These are phyloP conservation scores for Argynnis bischoffii DNA, from an alignment of 2,888 invertebrate genomes.

Conservation along the genomic window DNA sequence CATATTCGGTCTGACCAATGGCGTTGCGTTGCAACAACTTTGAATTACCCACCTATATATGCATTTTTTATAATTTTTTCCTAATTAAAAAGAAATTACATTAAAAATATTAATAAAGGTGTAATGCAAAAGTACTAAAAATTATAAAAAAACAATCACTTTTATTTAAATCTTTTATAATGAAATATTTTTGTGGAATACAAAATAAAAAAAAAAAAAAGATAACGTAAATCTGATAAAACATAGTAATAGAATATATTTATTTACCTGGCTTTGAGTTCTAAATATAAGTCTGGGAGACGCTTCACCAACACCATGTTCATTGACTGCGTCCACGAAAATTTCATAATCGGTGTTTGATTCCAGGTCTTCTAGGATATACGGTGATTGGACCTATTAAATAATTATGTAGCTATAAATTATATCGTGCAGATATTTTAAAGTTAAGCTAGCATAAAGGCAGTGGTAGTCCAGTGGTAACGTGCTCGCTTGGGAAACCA, in stretches of 20 bases:
- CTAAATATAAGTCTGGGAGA: constrained; percentile 89
- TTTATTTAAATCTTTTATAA: too few species aligned
- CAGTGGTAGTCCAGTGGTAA: too few species aligned
- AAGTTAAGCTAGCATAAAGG: too few species aligned
- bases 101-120: too few species aligned
- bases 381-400: constrained; percentile 84
- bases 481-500: too few species aligned
- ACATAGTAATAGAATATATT: neutral
- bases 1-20: too few species aligned
- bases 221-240: neutral
- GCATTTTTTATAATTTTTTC: too few species aligned
- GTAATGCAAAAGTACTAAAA: too few species aligned
- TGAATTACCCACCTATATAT: too few species aligned
- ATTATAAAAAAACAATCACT: too few species aligned
- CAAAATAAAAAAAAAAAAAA: neutral
- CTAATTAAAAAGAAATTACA: too few species aligned
- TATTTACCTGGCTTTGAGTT: constrained; percentile 85
- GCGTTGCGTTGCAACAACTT: too few species aligned
- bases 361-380: constrained; percentile 88
- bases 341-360: constrained; percentile 90
- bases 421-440: neutral
- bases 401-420: neutral
- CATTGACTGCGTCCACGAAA: constrained; percentile 90
- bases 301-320: constrained; percentile 89
- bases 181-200: neutral